Conservation (phyloP, 2,888 invertebrate species). For the Megalurothrips usitatus region DNA sequence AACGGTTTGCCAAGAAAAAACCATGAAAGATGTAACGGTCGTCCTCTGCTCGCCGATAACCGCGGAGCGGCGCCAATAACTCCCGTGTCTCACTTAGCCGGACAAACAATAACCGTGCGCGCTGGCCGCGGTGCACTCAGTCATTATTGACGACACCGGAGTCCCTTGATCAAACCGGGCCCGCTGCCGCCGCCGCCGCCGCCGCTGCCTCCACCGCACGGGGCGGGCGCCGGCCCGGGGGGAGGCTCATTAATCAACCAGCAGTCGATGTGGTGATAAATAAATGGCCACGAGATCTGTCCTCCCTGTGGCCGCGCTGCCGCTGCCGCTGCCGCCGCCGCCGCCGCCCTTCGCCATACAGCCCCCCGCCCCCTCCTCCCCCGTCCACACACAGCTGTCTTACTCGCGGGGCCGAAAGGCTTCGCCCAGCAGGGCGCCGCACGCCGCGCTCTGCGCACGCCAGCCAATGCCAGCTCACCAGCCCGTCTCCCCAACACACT, state of each 20-base stretch:
- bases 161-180: not conserved
- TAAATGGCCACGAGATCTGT: constrained; percentile 16
- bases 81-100: too few relatives aligned
- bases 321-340: not conserved
- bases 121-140: not conserved
- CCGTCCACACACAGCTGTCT: not conserved
- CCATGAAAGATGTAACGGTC: too few relatives aligned
- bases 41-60: too few relatives aligned
- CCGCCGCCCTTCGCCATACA: not conserved
- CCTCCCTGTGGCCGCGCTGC: not conserved
- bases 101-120: too few relatives aligned
- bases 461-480: too few relatives aligned
- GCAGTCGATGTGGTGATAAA: not conserved
- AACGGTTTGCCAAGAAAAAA: too few relatives aligned
- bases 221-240: not conserved
- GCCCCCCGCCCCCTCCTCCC: not conserved
- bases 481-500: too few relatives aligned
- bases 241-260: not conserved
- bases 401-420: too few relatives aligned
- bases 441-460: too few relatives aligned
- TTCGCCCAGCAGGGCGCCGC: too few relatives aligned
- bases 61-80: too few relatives aligned
- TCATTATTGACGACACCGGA: not conserved
- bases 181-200: not conserved
- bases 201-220: too few relatives aligned